These are phyloP conservation scores for Pedionomus torquatus DNA, from an alignment of 2,113 vertebrate species.

Conservation along the genomic window DNA sequence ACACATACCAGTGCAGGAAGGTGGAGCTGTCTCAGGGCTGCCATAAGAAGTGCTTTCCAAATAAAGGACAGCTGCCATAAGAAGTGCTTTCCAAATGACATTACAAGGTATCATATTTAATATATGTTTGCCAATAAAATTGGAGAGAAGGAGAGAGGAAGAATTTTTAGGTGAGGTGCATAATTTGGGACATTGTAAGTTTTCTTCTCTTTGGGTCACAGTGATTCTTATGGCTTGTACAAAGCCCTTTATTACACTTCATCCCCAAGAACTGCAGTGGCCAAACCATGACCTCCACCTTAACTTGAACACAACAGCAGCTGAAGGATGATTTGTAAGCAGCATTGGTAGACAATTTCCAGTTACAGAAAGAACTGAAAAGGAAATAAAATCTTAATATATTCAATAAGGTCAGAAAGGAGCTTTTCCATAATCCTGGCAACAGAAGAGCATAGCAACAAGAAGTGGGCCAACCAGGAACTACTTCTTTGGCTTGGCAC, in stretches of 20 bases:
- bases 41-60: background rate
- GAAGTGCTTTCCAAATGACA: background rate
- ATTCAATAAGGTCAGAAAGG: background rate
- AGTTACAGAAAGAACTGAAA: background rate
- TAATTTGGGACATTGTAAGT: background rate
- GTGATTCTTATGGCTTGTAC: background rate
- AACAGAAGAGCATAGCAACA: background rate
- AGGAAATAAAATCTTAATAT: background rate
- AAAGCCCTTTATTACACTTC: background rate
- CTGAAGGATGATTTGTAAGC: background rate
- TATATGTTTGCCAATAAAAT: background rate
- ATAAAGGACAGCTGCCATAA: background rate
- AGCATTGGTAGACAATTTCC: background rate
- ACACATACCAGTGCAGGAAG: background rate
- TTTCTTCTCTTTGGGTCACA: background rate
- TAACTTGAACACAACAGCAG: background rate
- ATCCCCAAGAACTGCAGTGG: background rate
- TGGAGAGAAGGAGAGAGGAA: background rate
- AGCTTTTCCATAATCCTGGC: background rate
- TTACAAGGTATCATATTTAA: background rate
- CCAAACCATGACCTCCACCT: accelerated
- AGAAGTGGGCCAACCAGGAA: background rate
- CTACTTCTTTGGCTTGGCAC: background rate
- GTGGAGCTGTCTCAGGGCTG: background rate
- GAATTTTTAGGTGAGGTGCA: background rate